Base-by-base conservation (phyloP, 2,113 vertebrate genomes). In the Ceyx margarethae region DNA sequence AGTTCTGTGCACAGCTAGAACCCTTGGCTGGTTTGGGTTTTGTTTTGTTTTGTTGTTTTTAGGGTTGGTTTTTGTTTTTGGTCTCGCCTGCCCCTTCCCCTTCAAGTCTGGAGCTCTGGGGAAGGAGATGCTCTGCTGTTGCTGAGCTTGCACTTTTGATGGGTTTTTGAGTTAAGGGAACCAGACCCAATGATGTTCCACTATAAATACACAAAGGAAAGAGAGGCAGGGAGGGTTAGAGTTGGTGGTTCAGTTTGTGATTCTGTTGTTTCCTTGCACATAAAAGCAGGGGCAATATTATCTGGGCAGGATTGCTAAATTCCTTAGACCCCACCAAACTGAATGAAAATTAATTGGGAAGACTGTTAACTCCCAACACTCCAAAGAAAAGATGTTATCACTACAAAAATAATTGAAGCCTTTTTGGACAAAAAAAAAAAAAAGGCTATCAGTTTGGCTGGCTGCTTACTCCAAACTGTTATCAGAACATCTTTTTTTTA, bases 401-500 rank as follows among this genome's bases (percentile, higher is more conserved):
- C 53, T 86, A 51, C 90, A 81, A 81, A 93, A 91, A 56, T 48
- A 93, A 88, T 25, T 42, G 56, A 81, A 72, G 25, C 46, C 40
- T 87, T 66, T 86, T 15, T 74, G 65, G 75, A 54, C 67, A 62
- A 31, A 67, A 26, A n/a, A 28, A 54, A 23, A 50, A 42, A 22
- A 25, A 31, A 37, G 43, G 73, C 76, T 66, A 4, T 76, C 40
- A 51, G 85, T 85, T 79, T 69, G 58, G 42, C 76, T 91, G 67
- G 68, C 81, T 92, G 71, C 76, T 93, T 90, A 74, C 25, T 84
- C 81, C 68, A 84, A 26, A 65, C 81, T 89, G 91, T 51, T 31
- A 56, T 79, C 80, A 88, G 85, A 93, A 83, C 60, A 57, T 58
- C 11, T 20, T 60, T 64, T 40, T 65, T 94, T 82, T 76, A 65